Evolutionary conservation across 2,113 vertebrate genomes (phyloP), one percentile per base, ranked within the genome.

Genomic region (Microcebus griseorufus): DNA sequence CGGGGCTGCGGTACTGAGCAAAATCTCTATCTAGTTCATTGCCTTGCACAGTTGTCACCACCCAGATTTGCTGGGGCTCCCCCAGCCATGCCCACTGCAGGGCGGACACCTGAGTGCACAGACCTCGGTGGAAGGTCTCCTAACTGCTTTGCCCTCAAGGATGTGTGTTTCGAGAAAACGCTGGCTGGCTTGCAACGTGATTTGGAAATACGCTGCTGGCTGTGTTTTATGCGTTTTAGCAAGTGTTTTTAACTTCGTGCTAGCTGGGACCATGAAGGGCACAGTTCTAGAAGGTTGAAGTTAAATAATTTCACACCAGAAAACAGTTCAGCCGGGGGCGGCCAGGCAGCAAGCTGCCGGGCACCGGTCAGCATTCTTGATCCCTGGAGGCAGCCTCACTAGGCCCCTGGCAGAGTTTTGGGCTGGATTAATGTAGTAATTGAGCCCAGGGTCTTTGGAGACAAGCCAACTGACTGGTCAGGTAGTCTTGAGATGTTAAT

Each of bases 191-290:
- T 48, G 17, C 62, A 65, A 14, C 2, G 23, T 53, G 87, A 32
- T 72, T 34, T 80, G 90, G 95, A 92, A 92, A 92, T 60, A 34
- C 0, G 42, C 97, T 89, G 78, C 95, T 51, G 92, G 80, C 96
- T 92, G 80, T 88, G 92, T 76, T 95, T 81, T 34, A 75, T 29
- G 60, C 80, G 0, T 85, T 92, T 84, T 69, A 76, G n/a, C 92
- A 73, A 70, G 80, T 92, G 87, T 62, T 86, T 81, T 51, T 65
- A 32, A 70, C 83, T 96, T 72, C 29, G 92, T 53, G 5, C 39
- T 4, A 45, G 80, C 95, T 53, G 20, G 39, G 62, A 93, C 88
- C 93, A 84, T 90, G 97, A 97, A 97, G 96, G 97, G 39, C 94
- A 96, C 37, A 12, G 73, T 51, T 75, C 78, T 14, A 45, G 34